These are phyloP conservation scores for Whitmania pigra DNA, from an alignment of 1,140 invertebrate species.

Conservation along the genomic window DNA sequence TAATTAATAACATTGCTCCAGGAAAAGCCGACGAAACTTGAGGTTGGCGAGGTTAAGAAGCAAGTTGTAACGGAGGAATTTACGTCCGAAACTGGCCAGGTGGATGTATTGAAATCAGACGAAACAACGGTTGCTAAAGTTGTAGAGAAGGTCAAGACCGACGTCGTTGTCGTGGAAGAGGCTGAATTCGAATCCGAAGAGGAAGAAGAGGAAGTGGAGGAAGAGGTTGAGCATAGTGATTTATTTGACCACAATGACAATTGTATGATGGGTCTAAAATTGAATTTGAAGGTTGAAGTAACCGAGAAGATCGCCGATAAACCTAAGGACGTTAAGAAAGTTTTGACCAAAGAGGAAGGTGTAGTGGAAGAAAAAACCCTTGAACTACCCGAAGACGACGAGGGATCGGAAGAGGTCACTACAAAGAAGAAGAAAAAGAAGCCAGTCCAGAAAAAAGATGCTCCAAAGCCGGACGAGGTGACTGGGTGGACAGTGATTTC, in stretches of 20 bases:
- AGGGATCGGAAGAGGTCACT: no score
- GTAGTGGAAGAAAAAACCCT: not conserved
- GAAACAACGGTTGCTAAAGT: not conserved
- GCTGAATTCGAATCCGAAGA: conserved; percentile 2
- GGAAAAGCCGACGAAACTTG: no score
- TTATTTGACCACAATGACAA: no score
- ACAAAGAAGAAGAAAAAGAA: no score
- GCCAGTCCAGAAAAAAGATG: no score
- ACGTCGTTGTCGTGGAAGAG: conserved; percentile 1
- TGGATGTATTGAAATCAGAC: not conserved
- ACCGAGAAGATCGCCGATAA: not conserved
- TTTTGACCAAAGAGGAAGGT: not conserved
- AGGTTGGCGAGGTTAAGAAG: no score
- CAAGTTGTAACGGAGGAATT: not conserved
- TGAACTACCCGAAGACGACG: no score
- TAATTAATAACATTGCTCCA: no score
- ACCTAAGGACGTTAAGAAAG: not conserved
- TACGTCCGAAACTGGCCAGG: not conserved
- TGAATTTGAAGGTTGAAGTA: not conserved
- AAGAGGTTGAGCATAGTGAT: conserved; percentile 10
- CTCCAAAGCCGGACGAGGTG: no score
- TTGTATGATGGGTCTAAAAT: no score
- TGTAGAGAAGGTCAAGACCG: conserved; percentile 1
- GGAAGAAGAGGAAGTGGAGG: conserved; percentile 12
- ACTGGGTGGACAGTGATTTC: no score